Evolutionary conservation across 2,113 vertebrate genomes (phyloP).

Genomic region (Python bivittatus): DNA sequence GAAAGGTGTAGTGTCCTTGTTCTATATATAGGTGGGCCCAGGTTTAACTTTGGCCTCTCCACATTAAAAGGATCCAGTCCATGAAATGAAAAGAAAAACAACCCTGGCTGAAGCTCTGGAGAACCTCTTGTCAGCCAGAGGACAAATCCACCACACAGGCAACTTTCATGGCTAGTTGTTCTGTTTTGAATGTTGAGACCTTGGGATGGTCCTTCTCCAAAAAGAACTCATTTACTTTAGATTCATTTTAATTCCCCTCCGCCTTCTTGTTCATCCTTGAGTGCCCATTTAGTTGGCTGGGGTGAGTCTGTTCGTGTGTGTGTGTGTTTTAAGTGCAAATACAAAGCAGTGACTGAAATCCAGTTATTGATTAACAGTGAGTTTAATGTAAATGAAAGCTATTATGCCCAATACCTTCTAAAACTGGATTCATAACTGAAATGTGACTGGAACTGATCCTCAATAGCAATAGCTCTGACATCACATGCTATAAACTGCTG

Average conservation of each 20-base stretch:
- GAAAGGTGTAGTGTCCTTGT: neutral
- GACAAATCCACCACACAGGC: neutral
- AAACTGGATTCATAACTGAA: constrained; percentile 8
- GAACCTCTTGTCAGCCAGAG: neutral
- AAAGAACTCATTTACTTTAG: neutral
- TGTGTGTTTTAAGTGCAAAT: neutral
- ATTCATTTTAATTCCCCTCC: neutral
- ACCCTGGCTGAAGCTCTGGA: neutral
- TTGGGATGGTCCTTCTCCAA: neutral
- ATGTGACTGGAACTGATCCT: neutral
- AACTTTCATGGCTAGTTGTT: neutral
- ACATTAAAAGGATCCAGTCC: neutral
- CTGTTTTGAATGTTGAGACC: neutral
- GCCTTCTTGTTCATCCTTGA: no score
- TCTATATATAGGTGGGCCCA: neutral
- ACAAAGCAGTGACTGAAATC: neutral
- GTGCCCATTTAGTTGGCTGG: no score
- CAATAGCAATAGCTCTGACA: neutral
- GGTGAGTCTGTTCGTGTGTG: neutral
- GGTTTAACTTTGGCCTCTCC: neutral
- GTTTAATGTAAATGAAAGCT: neutral
- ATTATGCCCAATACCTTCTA: constrained; percentile 1
- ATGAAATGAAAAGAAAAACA: neutral
- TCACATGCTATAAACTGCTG: neutral
- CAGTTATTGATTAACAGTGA: neutral